These are phyloP conservation scores for Antheraea assamensis DNA, from an alignment of 2,888 invertebrate species.

Conservation along the genomic window DNA sequence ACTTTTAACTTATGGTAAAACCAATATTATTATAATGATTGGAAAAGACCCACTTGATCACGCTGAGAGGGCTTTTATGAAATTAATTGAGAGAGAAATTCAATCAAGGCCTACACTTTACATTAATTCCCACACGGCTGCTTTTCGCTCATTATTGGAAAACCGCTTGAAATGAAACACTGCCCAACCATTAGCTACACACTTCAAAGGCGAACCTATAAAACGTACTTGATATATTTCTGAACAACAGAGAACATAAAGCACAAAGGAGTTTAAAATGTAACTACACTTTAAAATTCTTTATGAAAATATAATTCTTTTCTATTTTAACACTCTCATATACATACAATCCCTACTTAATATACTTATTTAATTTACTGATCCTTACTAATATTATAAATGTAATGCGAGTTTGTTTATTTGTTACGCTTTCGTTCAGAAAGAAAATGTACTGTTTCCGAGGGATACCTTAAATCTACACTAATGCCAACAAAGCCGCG, in stretches of 20 bases:
- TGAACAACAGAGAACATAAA: background rate
- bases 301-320: background rate
- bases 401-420: no score
- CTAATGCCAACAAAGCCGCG: no score
- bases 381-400: no score
- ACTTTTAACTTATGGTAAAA: slow-evolving; percentile 24
- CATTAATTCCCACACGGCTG: slow-evolving; percentile 48
- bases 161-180: slow-evolving; percentile 40
- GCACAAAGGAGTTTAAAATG: background rate
- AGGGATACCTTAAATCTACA: no score
- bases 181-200: slow-evolving; percentile 30
- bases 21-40: slow-evolving; percentile 20
- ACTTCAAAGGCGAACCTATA: slow-evolving; percentile 26
- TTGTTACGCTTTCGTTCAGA: no score
- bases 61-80: slow-evolving; percentile 40
- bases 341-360: background rate
- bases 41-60: slow-evolving; percentile 40
- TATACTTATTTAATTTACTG: no score
- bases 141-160: slow-evolving; percentile 44
- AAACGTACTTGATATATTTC: background rate
- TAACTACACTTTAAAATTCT: background rate
- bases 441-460: no score
- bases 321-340: background rate
- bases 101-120: slow-evolving; percentile 53
- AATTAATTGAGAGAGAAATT: slow-evolving; percentile 58